phyloP scores from a whole-genome alignment of 1,140 invertebrate genomes.

The Bilobella aurantiaca region DNA sequence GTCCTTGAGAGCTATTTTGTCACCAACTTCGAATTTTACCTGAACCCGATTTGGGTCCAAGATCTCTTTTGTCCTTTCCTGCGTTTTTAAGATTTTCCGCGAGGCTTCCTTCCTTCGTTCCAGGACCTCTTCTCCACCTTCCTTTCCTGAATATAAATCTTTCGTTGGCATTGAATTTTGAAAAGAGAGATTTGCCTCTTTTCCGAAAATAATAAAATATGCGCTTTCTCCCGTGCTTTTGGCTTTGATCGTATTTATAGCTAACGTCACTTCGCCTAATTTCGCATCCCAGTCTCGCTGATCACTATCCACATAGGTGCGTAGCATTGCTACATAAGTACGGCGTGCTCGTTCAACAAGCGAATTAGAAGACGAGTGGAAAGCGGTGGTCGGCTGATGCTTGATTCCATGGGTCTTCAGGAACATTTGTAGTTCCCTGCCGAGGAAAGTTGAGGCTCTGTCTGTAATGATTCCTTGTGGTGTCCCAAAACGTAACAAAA shows the following conservation, averaged over 20 bases:
- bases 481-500: background rate
- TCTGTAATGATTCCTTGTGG: conserved; percentile 3
- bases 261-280: conserved; percentile 4
- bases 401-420: background rate
- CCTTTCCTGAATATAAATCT: background rate
- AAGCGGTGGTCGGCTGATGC: background rate
- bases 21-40: background rate
- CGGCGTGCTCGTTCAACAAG: background rate
- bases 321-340: background rate
- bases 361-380: conserved; percentile 1
- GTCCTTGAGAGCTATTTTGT: background rate
- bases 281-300: conserved; percentile 3
- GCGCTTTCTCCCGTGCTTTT: background rate
- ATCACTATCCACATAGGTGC: background rate
- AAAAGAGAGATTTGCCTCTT: background rate
- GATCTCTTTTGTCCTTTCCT: background rate
- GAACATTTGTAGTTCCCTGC: background rate
- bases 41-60: background rate
- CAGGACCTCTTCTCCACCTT: background rate
- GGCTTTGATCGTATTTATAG: conserved; percentile 5
- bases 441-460: background rate
- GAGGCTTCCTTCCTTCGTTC: background rate
- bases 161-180: background rate
- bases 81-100: too few relatives aligned
- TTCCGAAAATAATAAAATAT: background rate